Percentiles rank a stretch among this genome's conserved stretches.
Conservation (phyloP, 2,888 invertebrate genomes). For the Epirrhoe alternata region DNA sequence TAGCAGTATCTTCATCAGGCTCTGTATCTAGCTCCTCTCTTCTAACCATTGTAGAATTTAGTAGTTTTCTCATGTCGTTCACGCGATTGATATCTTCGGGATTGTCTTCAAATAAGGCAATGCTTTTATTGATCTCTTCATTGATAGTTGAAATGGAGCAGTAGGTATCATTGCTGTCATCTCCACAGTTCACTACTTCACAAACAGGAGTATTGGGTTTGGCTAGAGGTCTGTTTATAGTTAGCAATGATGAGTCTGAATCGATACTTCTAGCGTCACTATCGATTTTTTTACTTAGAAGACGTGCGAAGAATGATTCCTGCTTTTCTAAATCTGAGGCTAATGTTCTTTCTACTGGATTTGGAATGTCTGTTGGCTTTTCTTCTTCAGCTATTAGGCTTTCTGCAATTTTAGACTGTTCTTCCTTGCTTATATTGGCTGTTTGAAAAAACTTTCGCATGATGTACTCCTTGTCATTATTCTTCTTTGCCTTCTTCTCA, state of each 20-base stretch:
- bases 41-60: slow-evolving; percentile 55
- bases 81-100: slow-evolving; percentile 64
- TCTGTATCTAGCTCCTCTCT: slow-evolving; percentile 34
- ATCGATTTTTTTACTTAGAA: slow-evolving; percentile 55
- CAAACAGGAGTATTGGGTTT: slow-evolving; percentile 61
- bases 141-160: slow-evolving; percentile 78
- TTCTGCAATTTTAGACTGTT: slow-evolving; percentile 8
- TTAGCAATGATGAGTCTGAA: slow-evolving; percentile 31
- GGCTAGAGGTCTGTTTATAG: slow-evolving; percentile 15
- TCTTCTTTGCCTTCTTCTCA: slow-evolving; percentile 37
- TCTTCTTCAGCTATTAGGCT: slow-evolving; percentile 16
- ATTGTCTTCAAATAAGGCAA: slow-evolving; percentile 75
- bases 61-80: slow-evolving; percentile 65
- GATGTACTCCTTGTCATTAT: slow-evolving; percentile 62
- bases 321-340: slow-evolving; percentile 68
- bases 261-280: slow-evolving; percentile 38
- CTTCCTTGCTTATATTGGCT: slow-evolving; percentile 36
- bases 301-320: slow-evolving; percentile 79
- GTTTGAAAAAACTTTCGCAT: slow-evolving; percentile 49
- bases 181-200: slow-evolving; percentile 61
- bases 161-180: slow-evolving; percentile 72
- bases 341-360: slow-evolving; percentile 38
- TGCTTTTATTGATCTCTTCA: slow-evolving; percentile 78
- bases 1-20: slow-evolving; percentile 22
- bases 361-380: slow-evolving; percentile 15